A percentile compares a stretch with the other conserved stretches of the same genome.
Evolutionary conservation across 2,113 vertebrate species (phyloP).

Genomic region (Sclerurus mexicanus): DNA sequence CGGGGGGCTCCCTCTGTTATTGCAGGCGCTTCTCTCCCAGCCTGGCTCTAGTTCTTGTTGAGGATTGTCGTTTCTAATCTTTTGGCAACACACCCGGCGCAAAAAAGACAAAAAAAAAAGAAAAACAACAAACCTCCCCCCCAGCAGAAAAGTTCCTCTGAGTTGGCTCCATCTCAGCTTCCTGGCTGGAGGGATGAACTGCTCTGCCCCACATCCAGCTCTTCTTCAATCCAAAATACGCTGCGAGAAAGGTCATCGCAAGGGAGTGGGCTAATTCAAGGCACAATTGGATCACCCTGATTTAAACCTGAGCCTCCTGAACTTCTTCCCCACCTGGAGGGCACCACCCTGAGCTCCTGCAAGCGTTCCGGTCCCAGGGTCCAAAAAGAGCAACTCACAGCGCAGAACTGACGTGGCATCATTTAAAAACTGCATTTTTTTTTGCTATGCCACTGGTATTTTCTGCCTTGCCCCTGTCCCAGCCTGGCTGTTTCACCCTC

Average conservation of each 20-base stretch:
- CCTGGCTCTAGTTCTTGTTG: not conserved
- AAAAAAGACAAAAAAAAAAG: not conserved
- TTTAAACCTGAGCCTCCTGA: not conserved
- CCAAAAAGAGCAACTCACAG: not conserved
- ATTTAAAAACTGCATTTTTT: not conserved
- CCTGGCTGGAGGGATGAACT: not conserved
- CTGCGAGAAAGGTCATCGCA: constrained; percentile 19
- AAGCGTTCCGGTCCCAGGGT: not conserved
- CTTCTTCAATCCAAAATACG: not conserved
- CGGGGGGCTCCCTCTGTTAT: constrained; percentile 38
- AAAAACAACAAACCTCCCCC: not conserved
- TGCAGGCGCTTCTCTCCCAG: not conserved
- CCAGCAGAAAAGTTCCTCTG: not conserved
- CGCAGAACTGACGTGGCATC: not conserved
- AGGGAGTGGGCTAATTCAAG: not conserved
- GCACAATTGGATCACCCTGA: not conserved
- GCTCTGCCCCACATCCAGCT: not conserved
- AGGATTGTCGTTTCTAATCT: constrained; percentile 38
- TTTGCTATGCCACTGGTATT: not conserved
- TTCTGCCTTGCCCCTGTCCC: not conserved
- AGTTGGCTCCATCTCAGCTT: constrained; percentile 10
- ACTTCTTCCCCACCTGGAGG: not conserved
- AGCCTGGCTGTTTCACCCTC: not conserved
- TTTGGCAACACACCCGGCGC: not conserved
- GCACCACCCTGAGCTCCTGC: not conserved